phyloP scores from a whole-genome alignment of 2,797 vertebrate species.

The Pseudopleuronectes americanus region DNA sequence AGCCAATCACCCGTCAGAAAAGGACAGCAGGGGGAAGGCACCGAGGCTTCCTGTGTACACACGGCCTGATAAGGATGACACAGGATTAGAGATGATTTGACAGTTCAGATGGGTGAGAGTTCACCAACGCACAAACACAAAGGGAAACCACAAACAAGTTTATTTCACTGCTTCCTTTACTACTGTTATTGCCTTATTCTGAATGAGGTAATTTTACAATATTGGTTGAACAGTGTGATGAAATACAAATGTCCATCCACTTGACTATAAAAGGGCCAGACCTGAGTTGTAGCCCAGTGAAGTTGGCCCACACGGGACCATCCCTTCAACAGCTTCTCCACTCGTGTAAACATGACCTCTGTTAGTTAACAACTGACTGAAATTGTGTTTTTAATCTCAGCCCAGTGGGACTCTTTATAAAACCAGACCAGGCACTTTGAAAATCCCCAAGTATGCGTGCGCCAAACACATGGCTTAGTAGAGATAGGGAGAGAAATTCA shows the following conservation, averaged over 20 bases:
- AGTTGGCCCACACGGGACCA: constrained; percentile 29
- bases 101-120: constrained; percentile 44
- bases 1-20: constrained; percentile 61
- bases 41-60: constrained; percentile 49
- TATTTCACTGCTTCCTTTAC: neutral
- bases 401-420: constrained; percentile 56
- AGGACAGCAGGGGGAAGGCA: constrained; percentile 19
- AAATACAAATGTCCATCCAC: constrained; percentile 15
- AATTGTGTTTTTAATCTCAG: constrained; percentile 56
- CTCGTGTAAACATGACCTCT: constrained; percentile 77
- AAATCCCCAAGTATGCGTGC: constrained; percentile 60
- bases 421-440: constrained; percentile 66
- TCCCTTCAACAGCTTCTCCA: constrained; percentile 60
- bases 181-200: neutral
- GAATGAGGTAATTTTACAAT: neutral
- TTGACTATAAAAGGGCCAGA: constrained; percentile 30
- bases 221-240: constrained; percentile 4
- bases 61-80: constrained; percentile 58
- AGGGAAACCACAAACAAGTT: constrained; percentile 7
- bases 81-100: constrained; percentile 54
- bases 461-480: constrained; percentile 64
- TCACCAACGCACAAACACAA: constrained; percentile 9
- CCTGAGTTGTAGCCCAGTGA: constrained; percentile 6
- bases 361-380: constrained; percentile 71
- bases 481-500: constrained; percentile 60